Percentiles rank a stretch among this genome's conserved stretches.
phyloP scores from a whole-genome alignment of 2,797 vertebrate species.

The Paratrypauchen microcephalus region DNA sequence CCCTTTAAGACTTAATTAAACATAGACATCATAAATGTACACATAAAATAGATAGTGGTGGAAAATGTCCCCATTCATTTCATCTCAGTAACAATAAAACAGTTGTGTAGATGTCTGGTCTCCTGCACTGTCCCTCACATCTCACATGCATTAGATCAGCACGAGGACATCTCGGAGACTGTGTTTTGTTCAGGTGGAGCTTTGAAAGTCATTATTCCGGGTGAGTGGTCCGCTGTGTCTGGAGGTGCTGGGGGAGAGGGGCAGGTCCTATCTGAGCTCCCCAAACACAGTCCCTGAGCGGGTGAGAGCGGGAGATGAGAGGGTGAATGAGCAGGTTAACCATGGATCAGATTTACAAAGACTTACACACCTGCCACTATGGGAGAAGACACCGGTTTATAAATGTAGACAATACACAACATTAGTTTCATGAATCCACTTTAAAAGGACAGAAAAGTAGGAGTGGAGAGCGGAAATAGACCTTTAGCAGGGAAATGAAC shows the following conservation, averaged over 20 bases:
- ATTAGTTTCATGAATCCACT: not conserved
- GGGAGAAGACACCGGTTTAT: not conserved
- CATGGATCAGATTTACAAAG: constrained; percentile 6
- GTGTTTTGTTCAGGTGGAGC: constrained; percentile 42
- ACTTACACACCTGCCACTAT: not conserved
- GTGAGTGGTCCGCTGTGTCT: constrained; percentile 32
- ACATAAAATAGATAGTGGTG: too few species aligned
- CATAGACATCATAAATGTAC: too few species aligned
- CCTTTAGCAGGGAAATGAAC: too few species aligned
- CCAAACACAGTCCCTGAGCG: constrained; percentile 28
- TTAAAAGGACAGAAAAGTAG: too few species aligned
- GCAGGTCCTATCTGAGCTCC: constrained; percentile 10
- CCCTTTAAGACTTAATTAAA: too few species aligned
- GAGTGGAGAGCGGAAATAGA: too few species aligned
- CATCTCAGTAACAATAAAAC: not conserved
- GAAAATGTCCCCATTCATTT: too few species aligned
- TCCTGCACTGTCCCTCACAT: not conserved
- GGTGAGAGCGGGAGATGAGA: not conserved
- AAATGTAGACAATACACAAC: not conserved
- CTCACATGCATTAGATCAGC: constrained; percentile 5
- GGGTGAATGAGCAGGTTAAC: constrained; percentile 44
- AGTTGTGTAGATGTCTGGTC: not conserved
- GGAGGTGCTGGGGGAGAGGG: not conserved
- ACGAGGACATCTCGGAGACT: not conserved
- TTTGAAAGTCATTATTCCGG: constrained; percentile 58